Evolutionary conservation across 1,140 invertebrate species (phyloP), one percentile per base, ranked within the genome.

Genomic region (Vollenhovia emeryi): DNA sequence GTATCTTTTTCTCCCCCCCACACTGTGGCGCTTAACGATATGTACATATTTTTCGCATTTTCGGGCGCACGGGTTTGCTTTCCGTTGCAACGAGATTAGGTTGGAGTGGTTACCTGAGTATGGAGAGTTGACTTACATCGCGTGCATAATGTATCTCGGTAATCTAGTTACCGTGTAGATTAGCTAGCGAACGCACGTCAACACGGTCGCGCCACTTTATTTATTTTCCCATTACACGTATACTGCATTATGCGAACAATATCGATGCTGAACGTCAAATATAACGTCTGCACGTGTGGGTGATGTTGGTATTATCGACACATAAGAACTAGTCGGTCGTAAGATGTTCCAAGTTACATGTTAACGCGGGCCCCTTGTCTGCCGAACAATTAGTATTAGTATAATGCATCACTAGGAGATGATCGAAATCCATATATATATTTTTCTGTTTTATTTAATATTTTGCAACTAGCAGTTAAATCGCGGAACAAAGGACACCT

Each of bases 131-230:
- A 71, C 68, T 76, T 84, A 55, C 78, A 24, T 82, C 55, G 64
- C 80, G 64, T 60, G 40, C 52, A 86, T 62, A 69, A 62, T 83
- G 59, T 40, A 45, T 13, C 45, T 27, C 36, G 27, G 33, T 74
- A 71, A 69, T 66, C 75, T 87, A 59, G 52, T 78, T 87, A 73
- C 60, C 62, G 85, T 87, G 79, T 76, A 52, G 79, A 55, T 33
- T 60, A 87, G 50, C 50, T 66, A 36, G 33, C 55, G 33, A 21
- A 43, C 50, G 43, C 45, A 83, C 33, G 33, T 52, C 24, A n/a
- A 40, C 60, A 52, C 6, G 36, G 18, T 83, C 52, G 52, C 24
- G 45, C 24, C 43, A 74, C 74, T 82, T 74, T 85, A 43, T 50
- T 52, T 68, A 5, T 43, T 24, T 59, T 45, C 43, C 11, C 50